These are phyloP conservation scores for Onychomys torridus DNA, from an alignment of 2,797 vertebrate species.

Conservation along the genomic window DNA sequence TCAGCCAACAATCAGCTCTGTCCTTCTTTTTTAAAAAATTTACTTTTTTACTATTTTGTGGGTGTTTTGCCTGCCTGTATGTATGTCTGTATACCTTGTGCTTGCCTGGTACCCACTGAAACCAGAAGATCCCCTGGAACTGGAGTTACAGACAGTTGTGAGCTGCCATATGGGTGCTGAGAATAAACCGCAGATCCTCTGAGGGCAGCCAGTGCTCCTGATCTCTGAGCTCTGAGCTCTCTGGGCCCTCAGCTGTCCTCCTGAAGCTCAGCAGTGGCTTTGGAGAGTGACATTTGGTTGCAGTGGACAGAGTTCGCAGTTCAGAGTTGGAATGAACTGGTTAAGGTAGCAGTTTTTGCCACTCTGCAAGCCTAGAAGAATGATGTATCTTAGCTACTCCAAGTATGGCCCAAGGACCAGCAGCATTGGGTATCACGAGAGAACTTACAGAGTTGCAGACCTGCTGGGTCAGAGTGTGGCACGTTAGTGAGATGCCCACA, in stretches of 20 bases:
- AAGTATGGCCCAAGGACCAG: not conserved
- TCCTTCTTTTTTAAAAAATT: not conserved
- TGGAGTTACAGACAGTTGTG: not conserved
- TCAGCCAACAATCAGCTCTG: not conserved
- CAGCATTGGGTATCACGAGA: not conserved
- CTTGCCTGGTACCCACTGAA: not conserved
- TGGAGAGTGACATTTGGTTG: not conserved
- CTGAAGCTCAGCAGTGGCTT: not conserved
- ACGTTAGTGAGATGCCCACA: not conserved
- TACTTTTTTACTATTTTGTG: not conserved
- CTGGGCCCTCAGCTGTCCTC: not conserved
- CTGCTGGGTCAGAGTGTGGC: not conserved
- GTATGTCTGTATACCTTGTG: not conserved
- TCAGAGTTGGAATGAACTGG: slow-evolving; percentile 12
- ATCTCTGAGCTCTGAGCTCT: not conserved
- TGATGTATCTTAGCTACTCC: slow-evolving; percentile 3
- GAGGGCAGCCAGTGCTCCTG: not conserved
- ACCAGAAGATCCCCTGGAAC: not conserved
- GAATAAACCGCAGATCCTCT: not conserved
- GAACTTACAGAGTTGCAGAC: not conserved
- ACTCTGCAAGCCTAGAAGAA: slow-evolving; percentile 20
- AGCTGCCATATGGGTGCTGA: not conserved
- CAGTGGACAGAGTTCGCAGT: slow-evolving; percentile 19
- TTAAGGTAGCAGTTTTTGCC: slow-evolving; percentile 21
- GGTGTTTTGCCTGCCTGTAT: not conserved